Base-by-base conservation (phyloP, 2,888 invertebrate genomes). In the Scaeva pyrastri region DNA sequence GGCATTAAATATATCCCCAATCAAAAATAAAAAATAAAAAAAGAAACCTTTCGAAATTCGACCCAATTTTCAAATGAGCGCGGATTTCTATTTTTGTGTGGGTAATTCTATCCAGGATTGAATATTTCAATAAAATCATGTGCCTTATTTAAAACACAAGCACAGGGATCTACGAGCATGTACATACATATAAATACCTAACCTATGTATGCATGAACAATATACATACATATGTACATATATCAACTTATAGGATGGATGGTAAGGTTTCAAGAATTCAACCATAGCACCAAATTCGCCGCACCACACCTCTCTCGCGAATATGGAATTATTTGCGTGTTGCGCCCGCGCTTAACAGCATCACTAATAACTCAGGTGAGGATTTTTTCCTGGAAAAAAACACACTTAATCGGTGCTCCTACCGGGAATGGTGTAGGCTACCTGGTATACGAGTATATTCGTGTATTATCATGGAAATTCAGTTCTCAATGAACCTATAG, bases 351-450 rank as follows among this genome's bases (percentile, higher is more conserved):
- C 81, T 85, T 81, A 68, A 73, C 66, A 85, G 81, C 80, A 72
- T 77, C 85, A 76, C 85, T 81, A 73, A 76, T 81, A 81, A 68
- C 76, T 81, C 81, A 81, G 85, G 85, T 85, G 85, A 81, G 68
- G 75, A 76, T 72, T 76, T 60, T 72, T 85, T 73, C 68, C 48
- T 36, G 70, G 73, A 73, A 85, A 60, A 76, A 75, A 52, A 62
- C 48, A 68, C 31, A 48, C 48, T 50, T 41, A 12, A 41, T 36
- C 19, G 43, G 14, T 58, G 58, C 8, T 56, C 31, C 50, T 64
- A 71, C 64, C 11, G 36, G 8, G 16, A 12, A 36, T 52, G 52
- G 48, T 66, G 43, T 31, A 36, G 66, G 82, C 72, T 86, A 86
- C 85, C 85, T 86, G 85, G 73, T 14, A 41, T 21, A 16, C 10